phyloP scores from a whole-genome alignment of 1,140 invertebrate genomes.

The Atopsyche davidsoni region DNA sequence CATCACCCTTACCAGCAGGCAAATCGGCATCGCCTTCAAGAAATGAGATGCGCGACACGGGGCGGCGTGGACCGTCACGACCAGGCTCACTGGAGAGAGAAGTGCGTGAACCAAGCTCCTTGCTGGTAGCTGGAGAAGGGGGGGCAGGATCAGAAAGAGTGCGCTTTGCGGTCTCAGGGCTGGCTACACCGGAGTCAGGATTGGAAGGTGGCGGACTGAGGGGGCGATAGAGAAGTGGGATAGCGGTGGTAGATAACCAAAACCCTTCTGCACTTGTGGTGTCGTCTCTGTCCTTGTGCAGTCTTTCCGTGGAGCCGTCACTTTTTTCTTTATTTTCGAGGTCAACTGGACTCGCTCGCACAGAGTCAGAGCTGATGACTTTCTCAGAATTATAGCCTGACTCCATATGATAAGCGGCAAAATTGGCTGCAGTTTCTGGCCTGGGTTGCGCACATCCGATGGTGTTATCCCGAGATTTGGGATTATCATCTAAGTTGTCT shows the following conservation, averaged over 20 bases:
- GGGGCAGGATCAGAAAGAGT: conserved; percentile 44
- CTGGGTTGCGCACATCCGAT: conserved; percentile 34
- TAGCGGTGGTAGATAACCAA: conserved; percentile 33
- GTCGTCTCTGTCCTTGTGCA: conserved; percentile 48
- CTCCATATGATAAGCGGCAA: conserved; percentile 49
- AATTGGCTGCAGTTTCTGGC: conserved; percentile 41
- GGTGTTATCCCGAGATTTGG: conserved; percentile 34
- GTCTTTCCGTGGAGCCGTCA: conserved; percentile 48
- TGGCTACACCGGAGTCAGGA: conserved; percentile 51
- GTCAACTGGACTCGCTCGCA: conserved; percentile 48
- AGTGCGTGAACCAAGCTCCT: conserved; percentile 44
- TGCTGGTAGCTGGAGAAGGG: conserved; percentile 42
- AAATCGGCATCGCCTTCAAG: conserved; percentile 40
- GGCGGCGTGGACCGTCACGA: conserved; percentile 33
- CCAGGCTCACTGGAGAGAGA: conserved; percentile 46
- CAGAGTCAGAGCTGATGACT: conserved; percentile 44
- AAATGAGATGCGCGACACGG: conserved; percentile 48
- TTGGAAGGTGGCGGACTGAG: conserved; percentile 40
- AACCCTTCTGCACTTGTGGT: conserved; percentile 32
- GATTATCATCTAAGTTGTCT: conserved; percentile 64
- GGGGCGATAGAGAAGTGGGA: conserved; percentile 42
- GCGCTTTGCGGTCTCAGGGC: conserved; percentile 49
- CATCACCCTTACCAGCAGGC: conserved; percentile 34
- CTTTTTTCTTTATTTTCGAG: conserved; percentile 46
- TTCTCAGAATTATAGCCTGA: conserved; percentile 69